These are phyloP conservation scores for Paracanthobrama guichenoti DNA, from an alignment of 2,113 vertebrate genomes.

Conservation along the genomic window DNA sequence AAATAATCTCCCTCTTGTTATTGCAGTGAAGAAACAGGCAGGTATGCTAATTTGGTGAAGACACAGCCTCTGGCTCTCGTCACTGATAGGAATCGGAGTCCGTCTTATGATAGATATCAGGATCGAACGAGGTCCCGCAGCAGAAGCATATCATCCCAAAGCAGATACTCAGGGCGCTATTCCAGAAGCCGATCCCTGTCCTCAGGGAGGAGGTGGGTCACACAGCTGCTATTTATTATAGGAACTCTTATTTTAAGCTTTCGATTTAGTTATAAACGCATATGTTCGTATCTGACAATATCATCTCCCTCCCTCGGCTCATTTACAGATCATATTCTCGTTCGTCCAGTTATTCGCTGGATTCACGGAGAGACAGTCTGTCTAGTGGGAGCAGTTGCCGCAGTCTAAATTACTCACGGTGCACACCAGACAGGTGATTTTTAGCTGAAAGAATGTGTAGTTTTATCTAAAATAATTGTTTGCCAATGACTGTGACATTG, in stretches of 20 bases:
- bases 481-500: background rate
- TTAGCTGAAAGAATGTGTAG: constrained; percentile 72
- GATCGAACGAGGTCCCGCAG: constrained; percentile 68
- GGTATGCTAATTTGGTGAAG: constrained; percentile 12
- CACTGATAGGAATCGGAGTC: constrained; percentile 23
- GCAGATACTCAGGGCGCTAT: constrained; percentile 75
- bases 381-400: constrained; percentile 77
- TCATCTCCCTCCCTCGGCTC: constrained; percentile 14
- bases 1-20: background rate
- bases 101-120: background rate
- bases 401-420: constrained; percentile 85
- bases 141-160: constrained; percentile 76
- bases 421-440: constrained; percentile 84
- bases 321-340: constrained; percentile 83
- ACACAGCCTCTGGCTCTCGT: background rate
- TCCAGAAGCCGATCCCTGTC: constrained; percentile 83
- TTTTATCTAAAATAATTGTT: background rate
- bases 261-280: background rate
- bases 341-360: constrained; percentile 83
- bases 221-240: background rate
- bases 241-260: background rate
- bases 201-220: constrained; percentile 76
- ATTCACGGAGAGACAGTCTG: constrained; percentile 79
- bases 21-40: constrained; percentile 45
- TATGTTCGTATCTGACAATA: constrained; percentile 1